phyloP scores from a whole-genome alignment of 2,113 vertebrate genomes.

The Eurystomus gularis region DNA sequence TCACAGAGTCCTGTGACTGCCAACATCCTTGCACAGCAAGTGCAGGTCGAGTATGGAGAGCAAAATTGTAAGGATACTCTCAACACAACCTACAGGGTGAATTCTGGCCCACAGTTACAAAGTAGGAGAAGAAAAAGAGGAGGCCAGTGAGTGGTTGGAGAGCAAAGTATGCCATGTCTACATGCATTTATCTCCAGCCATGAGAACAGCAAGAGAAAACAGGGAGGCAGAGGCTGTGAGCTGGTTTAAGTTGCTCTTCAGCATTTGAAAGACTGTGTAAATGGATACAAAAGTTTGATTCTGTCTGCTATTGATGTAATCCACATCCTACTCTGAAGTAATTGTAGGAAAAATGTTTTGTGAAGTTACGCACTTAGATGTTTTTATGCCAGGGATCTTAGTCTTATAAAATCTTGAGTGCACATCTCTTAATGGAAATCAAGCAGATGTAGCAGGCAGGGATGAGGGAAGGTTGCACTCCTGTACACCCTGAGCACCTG shows the following conservation, averaged over 20 bases:
- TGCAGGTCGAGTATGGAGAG: background rate
- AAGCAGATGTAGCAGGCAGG: background rate
- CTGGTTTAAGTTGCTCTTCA: background rate
- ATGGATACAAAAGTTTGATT: background rate
- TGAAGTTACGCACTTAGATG: background rate
- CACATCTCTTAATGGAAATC: background rate
- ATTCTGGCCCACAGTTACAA: background rate
- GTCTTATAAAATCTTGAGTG: background rate
- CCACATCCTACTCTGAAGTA: background rate
- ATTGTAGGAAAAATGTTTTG: background rate
- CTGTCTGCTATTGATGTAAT: background rate
- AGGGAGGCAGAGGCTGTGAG: background rate
- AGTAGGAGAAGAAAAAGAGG: background rate
- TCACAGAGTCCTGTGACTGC: background rate
- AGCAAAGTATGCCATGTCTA: background rate
- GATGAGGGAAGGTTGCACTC: background rate
- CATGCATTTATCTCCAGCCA: background rate
- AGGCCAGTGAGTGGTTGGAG: background rate
- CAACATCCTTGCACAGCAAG: background rate
- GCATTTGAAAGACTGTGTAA: background rate
- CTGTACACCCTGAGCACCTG: background rate
- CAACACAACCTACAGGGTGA: fast-evolving
- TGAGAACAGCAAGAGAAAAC: background rate
- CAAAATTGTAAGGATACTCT: background rate
- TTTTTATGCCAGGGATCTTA: background rate